Conservation (phyloP, 2,113 vertebrate genomes). For the Siphamia tubifer region DNA sequence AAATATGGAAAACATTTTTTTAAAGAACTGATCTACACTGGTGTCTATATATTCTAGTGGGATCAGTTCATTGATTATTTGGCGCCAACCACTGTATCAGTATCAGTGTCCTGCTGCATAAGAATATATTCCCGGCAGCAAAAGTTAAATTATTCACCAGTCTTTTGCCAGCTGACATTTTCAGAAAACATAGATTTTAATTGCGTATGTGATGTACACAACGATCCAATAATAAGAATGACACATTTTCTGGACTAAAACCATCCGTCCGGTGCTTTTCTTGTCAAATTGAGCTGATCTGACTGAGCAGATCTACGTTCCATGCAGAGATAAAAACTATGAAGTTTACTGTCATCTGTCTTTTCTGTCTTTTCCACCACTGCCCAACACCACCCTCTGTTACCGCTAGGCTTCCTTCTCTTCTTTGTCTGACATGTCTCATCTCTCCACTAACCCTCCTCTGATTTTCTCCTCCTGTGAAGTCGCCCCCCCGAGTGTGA, state of each 20-base stretch:
- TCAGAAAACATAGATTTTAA: not conserved
- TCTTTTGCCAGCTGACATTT: too few relatives aligned
- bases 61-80: too few relatives aligned
- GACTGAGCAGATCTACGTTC: not conserved
- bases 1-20: too few relatives aligned
- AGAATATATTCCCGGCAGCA: too few relatives aligned
- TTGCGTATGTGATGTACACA: not conserved
- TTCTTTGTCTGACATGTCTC: conserved; percentile 22
- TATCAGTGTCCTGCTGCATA: too few relatives aligned
- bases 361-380: not conserved
- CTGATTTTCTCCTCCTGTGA: not conserved
- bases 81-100: too few relatives aligned
- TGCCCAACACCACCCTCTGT: not conserved
- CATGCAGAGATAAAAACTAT: conserved; percentile 17
- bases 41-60: too few relatives aligned
- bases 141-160: too few relatives aligned
- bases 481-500: not conserved
- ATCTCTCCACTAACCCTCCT: not conserved
- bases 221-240: too few relatives aligned
- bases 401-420: not conserved
- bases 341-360: conserved; percentile 11
- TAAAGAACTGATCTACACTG: too few relatives aligned
- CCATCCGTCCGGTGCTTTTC: not conserved
- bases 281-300: not conserved
- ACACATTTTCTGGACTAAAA: not conserved